Evolutionary conservation across 1,140 invertebrate species (phyloP).

Genomic region (Zaprionus ornatus): DNA sequence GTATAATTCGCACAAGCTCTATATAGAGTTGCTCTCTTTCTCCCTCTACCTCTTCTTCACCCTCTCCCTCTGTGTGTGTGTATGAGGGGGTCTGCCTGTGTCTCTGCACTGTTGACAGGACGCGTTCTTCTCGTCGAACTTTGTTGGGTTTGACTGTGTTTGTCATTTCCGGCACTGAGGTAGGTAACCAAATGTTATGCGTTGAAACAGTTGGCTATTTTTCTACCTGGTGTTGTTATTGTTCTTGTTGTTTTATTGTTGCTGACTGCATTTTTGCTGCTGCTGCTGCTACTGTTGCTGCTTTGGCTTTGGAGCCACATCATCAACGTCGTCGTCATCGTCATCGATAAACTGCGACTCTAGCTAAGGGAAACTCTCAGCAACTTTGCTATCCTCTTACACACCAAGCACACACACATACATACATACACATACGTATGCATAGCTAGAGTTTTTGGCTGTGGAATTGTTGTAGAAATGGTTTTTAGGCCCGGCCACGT

Average conservation of each 20-base stretch:
- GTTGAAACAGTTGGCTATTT: conserved; percentile 34
- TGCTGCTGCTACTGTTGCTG: conserved; percentile 46
- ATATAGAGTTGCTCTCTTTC: neutral
- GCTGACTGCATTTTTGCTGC: conserved; percentile 1
- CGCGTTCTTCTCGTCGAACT: conserved; percentile 35
- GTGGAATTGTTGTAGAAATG: neutral
- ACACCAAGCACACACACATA: neutral
- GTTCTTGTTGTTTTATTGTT: conserved; percentile 28
- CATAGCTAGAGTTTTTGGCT: conserved; percentile 4
- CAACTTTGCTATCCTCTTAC: conserved; percentile 58
- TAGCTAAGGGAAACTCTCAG: conserved; percentile 46
- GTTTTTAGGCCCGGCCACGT: conserved; percentile 51
- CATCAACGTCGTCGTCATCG: conserved; percentile 46
- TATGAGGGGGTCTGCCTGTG: too few species aligned
- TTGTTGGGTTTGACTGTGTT: conserved; percentile 31
- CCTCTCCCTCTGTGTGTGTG: neutral
- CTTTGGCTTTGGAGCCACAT: conserved; percentile 27
- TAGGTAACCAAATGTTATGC: conserved; percentile 80
- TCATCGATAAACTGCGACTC: conserved; percentile 69
- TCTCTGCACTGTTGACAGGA: conserved; percentile 17
- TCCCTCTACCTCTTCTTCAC: neutral
- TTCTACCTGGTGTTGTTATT: conserved; percentile 42
- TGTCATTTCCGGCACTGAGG: conserved; percentile 77
- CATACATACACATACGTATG: conserved; percentile 24
- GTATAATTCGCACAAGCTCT: conserved; percentile 23